These are phyloP conservation scores for Bilobella aurantiaca DNA, from an alignment of 1,140 invertebrate genomes.

Conservation along the genomic window DNA sequence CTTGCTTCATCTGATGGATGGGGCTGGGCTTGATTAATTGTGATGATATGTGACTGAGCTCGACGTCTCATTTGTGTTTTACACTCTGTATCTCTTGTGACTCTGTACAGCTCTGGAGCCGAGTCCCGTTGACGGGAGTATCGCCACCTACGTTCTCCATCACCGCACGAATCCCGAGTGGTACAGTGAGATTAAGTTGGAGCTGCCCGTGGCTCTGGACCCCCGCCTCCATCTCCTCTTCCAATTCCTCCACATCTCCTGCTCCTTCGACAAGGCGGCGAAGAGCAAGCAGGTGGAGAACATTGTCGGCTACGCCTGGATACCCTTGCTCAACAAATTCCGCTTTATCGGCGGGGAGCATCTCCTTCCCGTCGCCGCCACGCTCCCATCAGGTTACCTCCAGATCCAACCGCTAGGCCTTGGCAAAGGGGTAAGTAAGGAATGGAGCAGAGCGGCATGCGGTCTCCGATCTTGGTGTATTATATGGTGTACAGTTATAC, in stretches of 20 bases:
- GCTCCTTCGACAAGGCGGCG: constrained; percentile 54
- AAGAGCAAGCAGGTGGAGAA: constrained; percentile 76
- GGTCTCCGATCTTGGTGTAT: too few species aligned
- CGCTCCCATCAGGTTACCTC: constrained; percentile 75
- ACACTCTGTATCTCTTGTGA: too few species aligned
- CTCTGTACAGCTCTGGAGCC: constrained; percentile 28
- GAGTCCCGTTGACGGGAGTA: constrained; percentile 20
- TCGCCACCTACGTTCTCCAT: constrained; percentile 46
- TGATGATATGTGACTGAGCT: not conserved
- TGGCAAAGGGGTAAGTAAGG: constrained; percentile 76
- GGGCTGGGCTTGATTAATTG: not conserved
- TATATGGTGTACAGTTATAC: too few species aligned
- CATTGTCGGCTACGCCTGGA: constrained; percentile 74
- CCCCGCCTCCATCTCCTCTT: constrained; percentile 73
- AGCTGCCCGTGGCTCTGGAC: constrained; percentile 64
- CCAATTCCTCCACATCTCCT: constrained; percentile 78
- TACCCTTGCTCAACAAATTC: constrained; percentile 28
- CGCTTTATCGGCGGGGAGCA: constrained; percentile 61
- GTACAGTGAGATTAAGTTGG: constrained; percentile 79
- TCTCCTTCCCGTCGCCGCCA: constrained; percentile 66
- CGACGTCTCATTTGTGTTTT: too few species aligned
- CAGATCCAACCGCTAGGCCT: constrained; percentile 76
- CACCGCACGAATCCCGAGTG: constrained; percentile 69
- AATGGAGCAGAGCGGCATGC: too few species aligned
- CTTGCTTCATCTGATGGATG: too few species aligned